phyloP scores from a whole-genome alignment of 2,797 vertebrate genomes.

The Microtus obscurus region DNA sequence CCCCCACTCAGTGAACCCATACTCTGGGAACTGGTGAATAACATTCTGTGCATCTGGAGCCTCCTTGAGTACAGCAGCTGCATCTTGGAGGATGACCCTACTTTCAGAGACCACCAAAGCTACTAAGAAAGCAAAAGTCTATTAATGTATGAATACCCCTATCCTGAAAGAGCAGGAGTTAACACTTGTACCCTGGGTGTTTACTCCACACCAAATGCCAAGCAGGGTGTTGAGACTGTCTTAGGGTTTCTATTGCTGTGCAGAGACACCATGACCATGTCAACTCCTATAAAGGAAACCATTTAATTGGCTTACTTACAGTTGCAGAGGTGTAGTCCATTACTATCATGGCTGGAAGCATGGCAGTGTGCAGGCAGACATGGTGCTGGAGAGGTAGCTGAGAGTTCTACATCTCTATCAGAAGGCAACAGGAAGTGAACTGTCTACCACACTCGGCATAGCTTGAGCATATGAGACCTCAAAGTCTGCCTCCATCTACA shows the following conservation, averaged over 20 bases:
- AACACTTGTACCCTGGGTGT: background rate
- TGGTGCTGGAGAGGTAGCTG: background rate
- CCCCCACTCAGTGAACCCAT: fast-evolving
- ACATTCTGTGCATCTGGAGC: background rate
- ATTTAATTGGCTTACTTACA: background rate
- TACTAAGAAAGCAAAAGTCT: background rate
- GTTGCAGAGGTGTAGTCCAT: background rate
- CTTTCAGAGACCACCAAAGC: background rate
- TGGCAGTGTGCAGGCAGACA: background rate
- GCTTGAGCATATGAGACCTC: background rate
- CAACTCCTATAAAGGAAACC: background rate
- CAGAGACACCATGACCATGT: background rate
- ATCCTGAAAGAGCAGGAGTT: background rate
- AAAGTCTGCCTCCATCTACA: background rate
- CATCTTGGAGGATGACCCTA: background rate
- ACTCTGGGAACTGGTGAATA: fast-evolving
- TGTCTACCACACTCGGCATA: background rate
- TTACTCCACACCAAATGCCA: too few relatives aligned
- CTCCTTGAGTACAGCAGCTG: background rate
- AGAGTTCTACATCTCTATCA: background rate
- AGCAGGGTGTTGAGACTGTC: background rate
- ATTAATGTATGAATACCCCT: background rate
- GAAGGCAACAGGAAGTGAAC: background rate
- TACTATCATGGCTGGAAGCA: background rate
- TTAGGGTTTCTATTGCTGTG: background rate